Evolutionary conservation across 2,888 invertebrate genomes (phyloP).

Genomic region (Apantesis nais): DNA sequence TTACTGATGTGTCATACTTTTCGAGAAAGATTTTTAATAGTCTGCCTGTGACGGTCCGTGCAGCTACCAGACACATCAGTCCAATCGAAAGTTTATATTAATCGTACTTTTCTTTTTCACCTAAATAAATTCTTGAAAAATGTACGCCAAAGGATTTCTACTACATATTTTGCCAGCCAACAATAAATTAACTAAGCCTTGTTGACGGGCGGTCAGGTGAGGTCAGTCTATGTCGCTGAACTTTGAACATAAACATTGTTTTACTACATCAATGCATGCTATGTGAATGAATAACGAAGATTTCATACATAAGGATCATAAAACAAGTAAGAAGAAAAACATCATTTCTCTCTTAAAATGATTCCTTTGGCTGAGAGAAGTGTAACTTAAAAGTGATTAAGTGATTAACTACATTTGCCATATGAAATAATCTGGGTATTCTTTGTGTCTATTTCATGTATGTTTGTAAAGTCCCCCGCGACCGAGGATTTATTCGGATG

Average conservation of each 20-base stretch:
- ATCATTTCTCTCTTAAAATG: not conserved
- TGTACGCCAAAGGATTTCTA: not conserved
- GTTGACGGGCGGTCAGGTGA: constrained; percentile 11
- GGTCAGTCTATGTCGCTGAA: constrained; percentile 13
- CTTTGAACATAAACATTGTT: constrained; percentile 8
- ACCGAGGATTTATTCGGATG: no score
- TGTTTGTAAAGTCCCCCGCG: no score
- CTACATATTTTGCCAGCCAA: not conserved
- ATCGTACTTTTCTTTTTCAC: no score
- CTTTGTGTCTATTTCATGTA: no score
- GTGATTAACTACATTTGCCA: no score
- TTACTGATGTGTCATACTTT: not conserved
- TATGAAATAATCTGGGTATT: no score
- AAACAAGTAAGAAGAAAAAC: not conserved
- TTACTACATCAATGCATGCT: not conserved
- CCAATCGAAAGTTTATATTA: no score
- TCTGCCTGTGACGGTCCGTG: not conserved
- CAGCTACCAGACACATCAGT: no score
- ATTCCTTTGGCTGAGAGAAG: no score
- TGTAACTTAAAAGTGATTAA: no score
- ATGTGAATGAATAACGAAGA: not conserved
- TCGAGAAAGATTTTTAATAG: not conserved
- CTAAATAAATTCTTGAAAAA: not conserved
- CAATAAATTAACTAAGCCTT: constrained; percentile 12
- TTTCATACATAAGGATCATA: not conserved